Evolutionary conservation across 1,140 invertebrate genomes (phyloP).

Genomic region (Zaprionus tsacasi): DNA sequence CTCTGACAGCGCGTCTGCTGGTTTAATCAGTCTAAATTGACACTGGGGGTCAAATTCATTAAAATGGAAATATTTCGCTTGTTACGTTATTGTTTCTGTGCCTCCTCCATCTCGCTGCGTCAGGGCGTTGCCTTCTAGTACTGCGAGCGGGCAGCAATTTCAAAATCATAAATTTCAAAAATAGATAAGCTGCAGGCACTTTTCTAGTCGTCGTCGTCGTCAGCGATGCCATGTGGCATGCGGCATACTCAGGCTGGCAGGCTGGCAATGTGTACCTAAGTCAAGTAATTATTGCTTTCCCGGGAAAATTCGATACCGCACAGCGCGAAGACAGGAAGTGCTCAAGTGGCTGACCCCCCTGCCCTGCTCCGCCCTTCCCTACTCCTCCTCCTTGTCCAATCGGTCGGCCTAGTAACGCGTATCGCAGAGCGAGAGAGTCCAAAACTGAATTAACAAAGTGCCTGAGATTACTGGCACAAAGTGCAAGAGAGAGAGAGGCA

Average conservation of each 20-base stretch:
- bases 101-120: background rate
- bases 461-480: constrained; percentile 20
- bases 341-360: constrained; percentile 10
- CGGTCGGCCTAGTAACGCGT: background rate
- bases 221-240: constrained; percentile 11
- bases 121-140: constrained; percentile 59
- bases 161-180: constrained; percentile 65
- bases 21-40: constrained; percentile 82
- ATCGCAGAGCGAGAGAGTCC: constrained; percentile 3
- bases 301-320: constrained; percentile 33
- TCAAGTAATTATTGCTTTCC: constrained; percentile 38
- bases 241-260: background rate
- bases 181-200: constrained; percentile 62
- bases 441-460: constrained; percentile 28
- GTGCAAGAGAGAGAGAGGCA: background rate
- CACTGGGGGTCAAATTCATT: constrained; percentile 82
- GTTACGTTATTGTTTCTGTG: constrained; percentile 61
- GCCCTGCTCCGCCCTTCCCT: background rate
- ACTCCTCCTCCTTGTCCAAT: background rate
- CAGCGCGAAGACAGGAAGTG: constrained; percentile 50
- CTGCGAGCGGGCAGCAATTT: constrained; percentile 37
- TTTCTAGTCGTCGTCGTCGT: constrained; percentile 31
- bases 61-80: constrained; percentile 81
- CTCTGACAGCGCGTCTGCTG: constrained; percentile 49
- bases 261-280: constrained; percentile 13